These are phyloP conservation scores for Rhinopithecus roxellana DNA, from an alignment of 2,113 vertebrate species.

Conservation along the genomic window DNA sequence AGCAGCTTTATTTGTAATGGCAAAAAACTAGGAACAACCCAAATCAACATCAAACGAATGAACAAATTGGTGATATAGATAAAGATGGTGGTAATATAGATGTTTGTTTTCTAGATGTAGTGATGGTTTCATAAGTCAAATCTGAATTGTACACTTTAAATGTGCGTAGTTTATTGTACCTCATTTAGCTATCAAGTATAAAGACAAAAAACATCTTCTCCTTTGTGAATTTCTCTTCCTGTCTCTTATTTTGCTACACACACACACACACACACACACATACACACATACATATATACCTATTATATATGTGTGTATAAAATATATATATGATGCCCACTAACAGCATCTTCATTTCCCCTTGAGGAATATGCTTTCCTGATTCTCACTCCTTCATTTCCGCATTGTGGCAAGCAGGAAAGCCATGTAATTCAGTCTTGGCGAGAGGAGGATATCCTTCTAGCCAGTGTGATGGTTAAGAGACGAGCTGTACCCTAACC, in stretches of 20 bases:
- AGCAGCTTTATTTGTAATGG: not conserved
- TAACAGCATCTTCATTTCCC: not conserved
- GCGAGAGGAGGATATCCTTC: not conserved
- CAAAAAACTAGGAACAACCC: not conserved
- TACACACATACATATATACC: rapidly evolving
- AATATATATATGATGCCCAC: not conserved
- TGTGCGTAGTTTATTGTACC: not conserved
- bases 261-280: no score
- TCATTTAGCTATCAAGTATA: not conserved
- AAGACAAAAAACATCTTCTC: not conserved
- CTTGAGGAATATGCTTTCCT: not conserved
- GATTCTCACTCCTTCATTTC: not conserved
- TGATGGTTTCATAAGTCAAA: slow-evolving; percentile 11
- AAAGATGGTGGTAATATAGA: not conserved
- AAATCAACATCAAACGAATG: not conserved
- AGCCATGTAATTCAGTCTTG: not conserved
- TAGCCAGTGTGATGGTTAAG: not conserved
- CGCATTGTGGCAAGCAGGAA: not conserved
- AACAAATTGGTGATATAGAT: not conserved
- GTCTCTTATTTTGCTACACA: not conserved
- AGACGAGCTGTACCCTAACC: not conserved
- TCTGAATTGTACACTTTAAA: not conserved
- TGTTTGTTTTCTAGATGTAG: not conserved
- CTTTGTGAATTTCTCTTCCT: not conserved
- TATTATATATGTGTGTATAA: no score